phyloP scores from a whole-genome alignment of 2,113 vertebrate genomes.

The Coreoperca whiteheadi region DNA sequence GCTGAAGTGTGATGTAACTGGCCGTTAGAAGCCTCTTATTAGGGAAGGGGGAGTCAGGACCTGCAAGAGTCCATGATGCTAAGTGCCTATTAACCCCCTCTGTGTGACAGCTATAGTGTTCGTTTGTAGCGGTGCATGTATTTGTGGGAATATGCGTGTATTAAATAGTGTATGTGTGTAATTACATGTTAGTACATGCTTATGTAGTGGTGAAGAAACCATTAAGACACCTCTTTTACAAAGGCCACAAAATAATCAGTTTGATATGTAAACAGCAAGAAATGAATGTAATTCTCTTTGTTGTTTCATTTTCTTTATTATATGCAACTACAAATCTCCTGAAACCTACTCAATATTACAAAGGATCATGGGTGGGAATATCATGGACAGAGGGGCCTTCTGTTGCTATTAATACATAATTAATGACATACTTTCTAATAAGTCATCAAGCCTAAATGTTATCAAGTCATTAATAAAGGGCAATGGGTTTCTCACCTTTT shows the following conservation, averaged over 20 bases:
- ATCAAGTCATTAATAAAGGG: constrained; percentile 33
- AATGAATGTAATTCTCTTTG: background rate
- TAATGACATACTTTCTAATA: constrained; percentile 8
- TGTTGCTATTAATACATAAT: constrained; percentile 36
- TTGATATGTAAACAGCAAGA: background rate
- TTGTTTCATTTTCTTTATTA: background rate
- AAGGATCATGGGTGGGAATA: background rate
- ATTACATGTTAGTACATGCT: constrained; percentile 4
- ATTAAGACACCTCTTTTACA: constrained; percentile 1
- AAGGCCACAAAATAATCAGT: background rate
- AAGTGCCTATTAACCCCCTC: constrained; percentile 68
- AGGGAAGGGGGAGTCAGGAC: constrained; percentile 52
- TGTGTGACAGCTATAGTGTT: constrained; percentile 33
- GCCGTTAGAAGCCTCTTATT: constrained; percentile 65
- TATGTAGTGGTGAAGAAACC: too few relatives aligned
- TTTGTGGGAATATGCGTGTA: constrained; percentile 12
- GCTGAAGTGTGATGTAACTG: constrained; percentile 65
- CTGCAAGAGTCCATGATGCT: constrained; percentile 53
- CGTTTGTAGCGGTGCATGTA: background rate
- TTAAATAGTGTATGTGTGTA: background rate
- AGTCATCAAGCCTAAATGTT: constrained; percentile 18
- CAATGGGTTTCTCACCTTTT: constrained; percentile 39
- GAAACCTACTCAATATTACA: background rate
- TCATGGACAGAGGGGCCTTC: background rate
- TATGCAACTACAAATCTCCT: background rate